A percentile compares a stretch with the other conserved stretches of the same genome.
These are phyloP conservation scores for Ptyas mucosa DNA, from an alignment of 2,113 vertebrate genomes.

Conservation along the genomic window DNA sequence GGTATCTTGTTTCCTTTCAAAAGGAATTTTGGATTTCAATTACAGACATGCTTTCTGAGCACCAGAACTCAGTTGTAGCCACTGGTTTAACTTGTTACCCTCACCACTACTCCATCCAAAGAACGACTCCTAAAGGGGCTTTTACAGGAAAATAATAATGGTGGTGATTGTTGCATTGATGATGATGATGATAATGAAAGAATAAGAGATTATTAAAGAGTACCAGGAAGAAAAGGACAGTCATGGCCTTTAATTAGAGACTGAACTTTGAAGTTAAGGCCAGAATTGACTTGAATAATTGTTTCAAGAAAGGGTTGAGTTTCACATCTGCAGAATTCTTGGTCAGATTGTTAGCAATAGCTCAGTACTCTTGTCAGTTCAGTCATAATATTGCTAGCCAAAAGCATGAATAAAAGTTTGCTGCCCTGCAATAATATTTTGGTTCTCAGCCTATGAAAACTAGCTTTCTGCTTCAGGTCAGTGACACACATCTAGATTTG, in stretches of 20 bases:
- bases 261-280: not conserved
- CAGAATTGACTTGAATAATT: not conserved
- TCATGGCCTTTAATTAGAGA: not conserved
- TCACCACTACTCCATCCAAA: not conserved
- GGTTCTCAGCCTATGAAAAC: not conserved
- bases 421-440: not conserved
- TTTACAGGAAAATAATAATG: constrained; percentile 8
- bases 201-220: constrained; percentile 23
- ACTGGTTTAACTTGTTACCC: constrained; percentile 24
- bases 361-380: not conserved
- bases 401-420: not conserved
- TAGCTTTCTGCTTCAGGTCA: not conserved
- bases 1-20: constrained; percentile 56
- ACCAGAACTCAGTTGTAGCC: constrained; percentile 19
- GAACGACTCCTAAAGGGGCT: not conserved
- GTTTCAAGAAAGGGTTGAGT: not conserved
- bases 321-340: not conserved
- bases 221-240: constrained; percentile 13
- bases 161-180: not conserved
- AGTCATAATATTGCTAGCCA: not conserved
- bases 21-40: constrained; percentile 55
- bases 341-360: not conserved
- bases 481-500: not conserved
- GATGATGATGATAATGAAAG: not conserved
- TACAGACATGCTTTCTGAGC: constrained; percentile 49